These are phyloP conservation scores for Cetonia aurata DNA, from an alignment of 2,888 invertebrate genomes.

Conservation along the genomic window DNA sequence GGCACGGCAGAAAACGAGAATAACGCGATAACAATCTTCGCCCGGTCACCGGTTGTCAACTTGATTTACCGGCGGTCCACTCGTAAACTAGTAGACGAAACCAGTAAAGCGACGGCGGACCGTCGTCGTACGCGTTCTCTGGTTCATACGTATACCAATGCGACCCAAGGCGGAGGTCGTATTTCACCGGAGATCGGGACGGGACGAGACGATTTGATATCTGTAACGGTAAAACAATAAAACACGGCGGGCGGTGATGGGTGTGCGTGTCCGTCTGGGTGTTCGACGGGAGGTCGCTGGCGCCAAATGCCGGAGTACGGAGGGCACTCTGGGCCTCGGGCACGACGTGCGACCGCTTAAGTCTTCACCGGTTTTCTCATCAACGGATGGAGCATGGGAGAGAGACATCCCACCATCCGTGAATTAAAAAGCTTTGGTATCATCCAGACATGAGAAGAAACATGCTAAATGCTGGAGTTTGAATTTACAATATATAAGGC, in stretches of 20 bases:
- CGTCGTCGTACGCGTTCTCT: conserved; percentile 9
- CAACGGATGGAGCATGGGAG: too few relatives aligned
- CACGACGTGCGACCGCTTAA: conserved; percentile 7
- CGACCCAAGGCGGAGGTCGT: conserved; percentile 49
- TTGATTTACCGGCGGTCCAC: conserved; percentile 55
- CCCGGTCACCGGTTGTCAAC: conserved; percentile 52
- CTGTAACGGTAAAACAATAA: conserved; percentile 68
- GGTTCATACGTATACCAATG: conserved; percentile 17
- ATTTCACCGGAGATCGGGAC: conserved; percentile 51
- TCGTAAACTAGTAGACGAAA: conserved; percentile 48
- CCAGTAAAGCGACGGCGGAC: conserved; percentile 31
- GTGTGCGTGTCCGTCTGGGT: conserved; percentile 64
- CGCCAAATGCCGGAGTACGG: conserved; percentile 56
- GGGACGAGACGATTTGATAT: conserved; percentile 58
- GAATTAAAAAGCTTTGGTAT: too few relatives aligned
- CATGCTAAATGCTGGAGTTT: too few relatives aligned
- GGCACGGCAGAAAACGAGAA: conserved; percentile 20
- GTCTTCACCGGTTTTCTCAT: conserved; percentile 2
- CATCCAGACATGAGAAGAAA: too few relatives aligned
- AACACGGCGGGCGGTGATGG: conserved; percentile 65
- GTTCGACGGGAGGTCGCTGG: conserved; percentile 65
- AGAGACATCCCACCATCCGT: too few relatives aligned
- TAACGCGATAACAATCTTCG: conserved; percentile 39
- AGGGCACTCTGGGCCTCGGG: conserved; percentile 6
- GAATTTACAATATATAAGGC: too few relatives aligned